Conservation (phyloP, 2,113 vertebrate genomes). For the Xerus inauris region DNA sequence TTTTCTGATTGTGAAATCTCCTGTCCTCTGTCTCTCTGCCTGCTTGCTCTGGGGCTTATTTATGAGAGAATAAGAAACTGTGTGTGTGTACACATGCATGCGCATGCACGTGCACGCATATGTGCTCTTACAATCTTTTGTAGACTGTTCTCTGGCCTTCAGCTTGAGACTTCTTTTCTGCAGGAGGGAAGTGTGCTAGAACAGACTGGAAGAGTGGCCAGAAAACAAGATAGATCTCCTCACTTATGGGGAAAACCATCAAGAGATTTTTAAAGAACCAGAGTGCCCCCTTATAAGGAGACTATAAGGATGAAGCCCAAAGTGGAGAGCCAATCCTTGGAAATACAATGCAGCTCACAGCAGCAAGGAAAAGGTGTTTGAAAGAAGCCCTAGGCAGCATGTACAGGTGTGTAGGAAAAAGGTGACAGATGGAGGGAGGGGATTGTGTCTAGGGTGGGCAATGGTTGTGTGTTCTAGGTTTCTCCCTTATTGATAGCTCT, state of each 20-base stretch:
- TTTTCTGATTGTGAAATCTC: constrained; percentile 60
- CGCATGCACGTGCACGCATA: too few relatives aligned
- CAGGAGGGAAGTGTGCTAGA: neutral
- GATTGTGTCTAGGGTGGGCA: neutral
- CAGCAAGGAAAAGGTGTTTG: neutral
- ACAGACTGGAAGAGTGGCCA: neutral
- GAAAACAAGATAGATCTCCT: neutral
- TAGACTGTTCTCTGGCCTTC: neutral
- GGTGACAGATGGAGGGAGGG: neutral
- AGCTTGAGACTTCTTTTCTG: neutral
- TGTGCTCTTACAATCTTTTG: neutral
- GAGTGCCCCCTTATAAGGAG: neutral
- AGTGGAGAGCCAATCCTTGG: neutral
- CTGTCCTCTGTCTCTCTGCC: neutral
- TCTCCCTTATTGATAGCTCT: neutral
- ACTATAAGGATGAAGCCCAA: neutral
- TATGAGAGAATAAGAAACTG: neutral
- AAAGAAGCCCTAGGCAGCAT: neutral
- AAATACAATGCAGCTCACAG: neutral
- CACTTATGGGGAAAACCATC: neutral
- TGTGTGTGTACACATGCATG: too few relatives aligned
- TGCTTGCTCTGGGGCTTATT: neutral
- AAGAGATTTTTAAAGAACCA: neutral
- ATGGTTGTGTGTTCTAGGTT: neutral
- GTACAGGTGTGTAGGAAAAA: neutral